phyloP scores from a whole-genome alignment of 2,113 vertebrate species.

The Redunca redunca region DNA sequence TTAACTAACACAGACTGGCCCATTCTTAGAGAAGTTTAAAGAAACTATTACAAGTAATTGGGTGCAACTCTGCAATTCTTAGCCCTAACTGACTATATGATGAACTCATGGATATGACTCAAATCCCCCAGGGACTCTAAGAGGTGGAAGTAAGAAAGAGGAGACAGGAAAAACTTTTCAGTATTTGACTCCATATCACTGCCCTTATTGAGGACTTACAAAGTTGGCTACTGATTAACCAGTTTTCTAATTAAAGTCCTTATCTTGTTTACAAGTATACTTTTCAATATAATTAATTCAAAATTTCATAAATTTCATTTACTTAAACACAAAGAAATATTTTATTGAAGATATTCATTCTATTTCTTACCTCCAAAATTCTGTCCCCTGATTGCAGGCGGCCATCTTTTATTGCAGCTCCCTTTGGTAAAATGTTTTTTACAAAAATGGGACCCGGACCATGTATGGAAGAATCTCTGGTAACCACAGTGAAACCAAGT shows the following conservation, averaged over 20 bases:
- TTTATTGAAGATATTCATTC: conserved; percentile 27
- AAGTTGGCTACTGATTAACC: not conserved
- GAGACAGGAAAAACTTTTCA: not conserved
- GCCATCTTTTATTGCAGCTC: conserved; percentile 96
- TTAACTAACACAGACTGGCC: not conserved
- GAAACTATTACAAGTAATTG: not conserved
- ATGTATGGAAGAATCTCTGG: conserved; percentile 95
- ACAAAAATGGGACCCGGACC: conserved; percentile 96
- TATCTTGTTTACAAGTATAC: not conserved
- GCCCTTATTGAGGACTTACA: not conserved
- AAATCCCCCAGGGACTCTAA: not conserved
- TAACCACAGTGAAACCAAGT: conserved; percentile 98
- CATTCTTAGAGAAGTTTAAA: not conserved
- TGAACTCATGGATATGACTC: not conserved
- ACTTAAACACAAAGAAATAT: not conserved
- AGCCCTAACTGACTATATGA: not conserved
- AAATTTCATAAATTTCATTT: not conserved
- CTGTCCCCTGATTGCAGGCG: conserved; percentile 96
- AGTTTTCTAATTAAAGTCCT: not conserved
- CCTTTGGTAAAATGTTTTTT: conserved; percentile 96
- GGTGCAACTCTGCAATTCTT: not conserved
- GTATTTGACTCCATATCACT: not conserved
- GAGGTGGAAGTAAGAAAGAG: not conserved
- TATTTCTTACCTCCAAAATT: conserved; percentile 90
- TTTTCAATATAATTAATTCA: not conserved